These are phyloP conservation scores for Falco cherrug DNA, from an alignment of 2,797 vertebrate species.

Conservation along the genomic window DNA sequence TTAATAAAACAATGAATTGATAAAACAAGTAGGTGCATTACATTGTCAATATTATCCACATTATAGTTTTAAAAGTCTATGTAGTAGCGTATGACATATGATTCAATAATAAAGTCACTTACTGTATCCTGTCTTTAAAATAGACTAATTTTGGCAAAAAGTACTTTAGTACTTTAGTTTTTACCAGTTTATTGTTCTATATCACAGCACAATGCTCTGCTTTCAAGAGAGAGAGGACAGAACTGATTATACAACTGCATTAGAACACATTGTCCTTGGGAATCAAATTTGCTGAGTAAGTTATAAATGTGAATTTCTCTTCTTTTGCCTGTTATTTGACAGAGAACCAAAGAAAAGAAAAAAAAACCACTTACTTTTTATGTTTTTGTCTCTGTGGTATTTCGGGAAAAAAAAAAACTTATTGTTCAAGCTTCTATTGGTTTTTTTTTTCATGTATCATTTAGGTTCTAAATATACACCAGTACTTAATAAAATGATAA, in stretches of 20 bases:
- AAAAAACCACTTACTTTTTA: not conserved
- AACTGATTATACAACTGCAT: constrained; percentile 54
- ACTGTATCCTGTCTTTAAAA: constrained; percentile 14
- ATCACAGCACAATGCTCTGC: constrained; percentile 20
- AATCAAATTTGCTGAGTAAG: constrained; percentile 47
- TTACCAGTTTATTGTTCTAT: constrained; percentile 32
- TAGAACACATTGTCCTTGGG: not conserved
- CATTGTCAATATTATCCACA: not conserved
- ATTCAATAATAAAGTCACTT: not conserved
- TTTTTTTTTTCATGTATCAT: not conserved
- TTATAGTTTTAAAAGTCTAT: not conserved
- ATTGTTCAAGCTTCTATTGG: not conserved
- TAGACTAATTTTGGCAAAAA: constrained; percentile 49
- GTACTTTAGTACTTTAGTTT: constrained; percentile 29
- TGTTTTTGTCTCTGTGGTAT: not conserved
- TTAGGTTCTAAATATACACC: not conserved
- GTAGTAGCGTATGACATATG: not conserved
- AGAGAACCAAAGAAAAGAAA: not conserved
- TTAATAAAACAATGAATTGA: not conserved
- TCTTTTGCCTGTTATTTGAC: not conserved
- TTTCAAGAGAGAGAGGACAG: constrained; percentile 47
- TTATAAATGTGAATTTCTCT: constrained; percentile 6
- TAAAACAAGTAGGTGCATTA: not conserved
- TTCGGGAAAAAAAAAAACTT: not conserved
- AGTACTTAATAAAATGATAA: not conserved